Conservation (phyloP, 2,797 vertebrate species). For the Thaleichthys pacificus region DNA sequence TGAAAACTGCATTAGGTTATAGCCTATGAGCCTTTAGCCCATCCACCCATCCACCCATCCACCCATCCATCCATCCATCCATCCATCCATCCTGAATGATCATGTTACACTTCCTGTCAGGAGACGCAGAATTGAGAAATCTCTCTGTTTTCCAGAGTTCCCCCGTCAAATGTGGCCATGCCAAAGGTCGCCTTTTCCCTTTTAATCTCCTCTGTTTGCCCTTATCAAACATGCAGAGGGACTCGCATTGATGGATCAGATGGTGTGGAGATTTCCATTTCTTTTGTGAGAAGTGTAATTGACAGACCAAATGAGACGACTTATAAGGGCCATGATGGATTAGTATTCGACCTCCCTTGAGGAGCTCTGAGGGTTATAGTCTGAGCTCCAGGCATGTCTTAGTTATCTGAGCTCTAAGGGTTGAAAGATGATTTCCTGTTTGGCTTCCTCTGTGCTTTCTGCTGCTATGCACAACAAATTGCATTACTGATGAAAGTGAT, state of each 20-base stretch:
- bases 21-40: constrained; percentile 1
- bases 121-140: constrained; percentile 41
- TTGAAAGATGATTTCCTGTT: constrained; percentile 21
- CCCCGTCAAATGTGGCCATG: constrained; percentile 21
- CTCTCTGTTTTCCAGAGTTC: constrained; percentile 8
- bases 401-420: constrained; percentile 1
- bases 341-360: background rate
- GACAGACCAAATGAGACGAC: constrained; percentile 8
- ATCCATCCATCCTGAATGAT: constrained; percentile 39
- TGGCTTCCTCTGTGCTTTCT: constrained; percentile 4
- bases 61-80: constrained; percentile 32
- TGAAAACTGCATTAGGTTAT: constrained; percentile 50
- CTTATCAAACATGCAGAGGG: constrained; percentile 45
- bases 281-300: constrained; percentile 19
- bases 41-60: constrained; percentile 17
- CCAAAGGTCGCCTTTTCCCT: constrained; percentile 36
- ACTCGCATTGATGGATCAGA: background rate
- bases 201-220: constrained; percentile 37
- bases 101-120: constrained; percentile 28
- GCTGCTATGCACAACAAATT: constrained; percentile 23
- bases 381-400: constrained; percentile 10
- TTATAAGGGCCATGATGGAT: constrained; percentile 12
- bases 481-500: constrained; percentile 11
- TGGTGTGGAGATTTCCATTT: constrained; percentile 16
- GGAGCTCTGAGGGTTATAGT: background rate